Conservation (phyloP, 2,888 invertebrate genomes). For the Hypselothyrea guttata region DNA sequence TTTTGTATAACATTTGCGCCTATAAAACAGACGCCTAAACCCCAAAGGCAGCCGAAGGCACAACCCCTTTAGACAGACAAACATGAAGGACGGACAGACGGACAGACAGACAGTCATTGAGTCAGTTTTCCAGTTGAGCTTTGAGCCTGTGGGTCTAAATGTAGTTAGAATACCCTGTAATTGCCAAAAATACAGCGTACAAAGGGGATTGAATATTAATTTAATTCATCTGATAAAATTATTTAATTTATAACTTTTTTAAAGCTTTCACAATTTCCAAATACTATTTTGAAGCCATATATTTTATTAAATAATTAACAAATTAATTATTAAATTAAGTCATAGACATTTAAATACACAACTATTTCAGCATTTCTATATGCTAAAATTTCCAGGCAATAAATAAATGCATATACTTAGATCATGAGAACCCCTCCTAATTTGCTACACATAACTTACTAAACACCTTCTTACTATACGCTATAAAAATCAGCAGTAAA, state of each 20-base stretch:
- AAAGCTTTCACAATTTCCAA: too few relatives aligned
- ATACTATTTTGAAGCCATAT: too few relatives aligned
- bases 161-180: conserved; percentile 10
- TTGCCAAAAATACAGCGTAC: not conserved
- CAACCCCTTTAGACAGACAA: conserved; percentile 41
- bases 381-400: too few relatives aligned
- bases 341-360: not conserved
- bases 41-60: conserved; percentile 42
- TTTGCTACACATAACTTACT: too few relatives aligned
- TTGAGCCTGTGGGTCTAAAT: not conserved
- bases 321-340: too few relatives aligned
- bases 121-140: conserved; percentile 23
- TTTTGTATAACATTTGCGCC: conserved; percentile 69
- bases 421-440: too few relatives aligned
- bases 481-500: too few relatives aligned
- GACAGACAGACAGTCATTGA: conserved; percentile 28
- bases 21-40: conserved; percentile 60
- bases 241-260: too few relatives aligned
- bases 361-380: not conserved
- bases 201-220: not conserved
- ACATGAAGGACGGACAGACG: conserved; percentile 1
- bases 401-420: too few relatives aligned
- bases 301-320: too few relatives aligned
- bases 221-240: too few relatives aligned
- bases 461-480: too few relatives aligned